phyloP scores from a whole-genome alignment of 2,797 vertebrate species.

The Labeo calbasu region DNA sequence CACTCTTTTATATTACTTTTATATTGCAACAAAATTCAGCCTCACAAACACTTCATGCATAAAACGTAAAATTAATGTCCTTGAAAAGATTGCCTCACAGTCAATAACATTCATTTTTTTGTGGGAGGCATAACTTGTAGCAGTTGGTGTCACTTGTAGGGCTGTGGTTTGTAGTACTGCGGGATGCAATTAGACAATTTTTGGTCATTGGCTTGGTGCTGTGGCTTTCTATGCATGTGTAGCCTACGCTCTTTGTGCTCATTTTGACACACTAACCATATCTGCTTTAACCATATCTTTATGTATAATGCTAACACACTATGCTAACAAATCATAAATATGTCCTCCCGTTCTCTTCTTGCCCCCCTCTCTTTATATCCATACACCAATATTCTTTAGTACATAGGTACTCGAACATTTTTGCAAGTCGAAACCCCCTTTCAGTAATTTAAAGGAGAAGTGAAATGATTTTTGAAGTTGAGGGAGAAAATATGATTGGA shows the following conservation, averaged over 20 bases:
- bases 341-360: not conserved
- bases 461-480: too few species aligned
- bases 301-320: not conserved
- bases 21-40: not conserved
- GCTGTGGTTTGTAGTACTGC: not conserved
- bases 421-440: not conserved
- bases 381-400: not conserved
- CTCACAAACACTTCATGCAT: not conserved
- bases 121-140: not conserved
- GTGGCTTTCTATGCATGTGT: not conserved
- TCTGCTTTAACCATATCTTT: slow-evolving; percentile 12
- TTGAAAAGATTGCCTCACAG: not conserved
- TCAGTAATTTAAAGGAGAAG: too few species aligned
- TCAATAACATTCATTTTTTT: not conserved
- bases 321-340: not conserved
- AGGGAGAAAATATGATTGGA: too few species aligned
- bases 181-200: not conserved
- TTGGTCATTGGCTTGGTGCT: not conserved
- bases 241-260: not conserved
- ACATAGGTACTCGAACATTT: not conserved
- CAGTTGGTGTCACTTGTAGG: not conserved
- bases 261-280: slow-evolving; percentile 21
- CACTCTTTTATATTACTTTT: not conserved
- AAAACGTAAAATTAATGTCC: not conserved
- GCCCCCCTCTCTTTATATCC: not conserved